These are phyloP conservation scores for Amorpha juglandis DNA, from an alignment of 2,888 invertebrate genomes.

Conservation along the genomic window DNA sequence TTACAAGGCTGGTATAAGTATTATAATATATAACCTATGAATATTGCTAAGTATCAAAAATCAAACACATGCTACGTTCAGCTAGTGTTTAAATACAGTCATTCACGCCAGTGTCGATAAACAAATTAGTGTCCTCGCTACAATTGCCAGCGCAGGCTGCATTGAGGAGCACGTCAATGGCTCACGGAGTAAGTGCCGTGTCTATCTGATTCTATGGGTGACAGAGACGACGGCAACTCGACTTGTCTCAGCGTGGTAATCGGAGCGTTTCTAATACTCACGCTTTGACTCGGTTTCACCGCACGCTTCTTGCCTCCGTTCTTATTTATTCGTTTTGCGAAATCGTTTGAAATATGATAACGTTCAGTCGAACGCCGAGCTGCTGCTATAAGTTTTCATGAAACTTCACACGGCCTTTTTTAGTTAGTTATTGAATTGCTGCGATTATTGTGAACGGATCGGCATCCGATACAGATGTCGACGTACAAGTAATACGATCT, in stretches of 20 bases:
- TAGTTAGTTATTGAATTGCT: slow-evolving; percentile 76
- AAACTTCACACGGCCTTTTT: slow-evolving; percentile 79
- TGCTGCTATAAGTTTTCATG: slow-evolving; percentile 71
- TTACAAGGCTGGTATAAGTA: too few relatives aligned
- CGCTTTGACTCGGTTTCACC: slow-evolving; percentile 83
- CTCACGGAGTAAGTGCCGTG: slow-evolving; percentile 16
- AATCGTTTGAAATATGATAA: slow-evolving; percentile 84
- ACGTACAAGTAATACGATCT: slow-evolving; percentile 45
- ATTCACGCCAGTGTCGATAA: neutral
- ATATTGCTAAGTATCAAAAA: too few relatives aligned
- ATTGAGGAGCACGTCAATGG: slow-evolving; percentile 5
- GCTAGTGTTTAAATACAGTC: too few relatives aligned
- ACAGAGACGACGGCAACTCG: slow-evolving; percentile 14
- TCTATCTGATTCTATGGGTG: neutral
- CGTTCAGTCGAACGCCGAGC: slow-evolving; percentile 72
- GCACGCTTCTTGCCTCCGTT: slow-evolving; percentile 82
- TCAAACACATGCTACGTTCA: neutral
- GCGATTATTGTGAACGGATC: slow-evolving; percentile 58
- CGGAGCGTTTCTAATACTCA: slow-evolving; percentile 84
- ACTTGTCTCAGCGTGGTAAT: slow-evolving; percentile 74
- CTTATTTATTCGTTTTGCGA: slow-evolving; percentile 83
- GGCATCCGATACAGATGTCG: slow-evolving; percentile 51
- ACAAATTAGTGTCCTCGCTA: slow-evolving; percentile 9
- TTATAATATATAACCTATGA: too few relatives aligned
- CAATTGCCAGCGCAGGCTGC: neutral